A percentile compares a stretch with the other conserved stretches of the same genome.
Evolutionary conservation across 1,140 invertebrate genomes (phyloP).

Genomic region (Metaphire vulgaris): DNA sequence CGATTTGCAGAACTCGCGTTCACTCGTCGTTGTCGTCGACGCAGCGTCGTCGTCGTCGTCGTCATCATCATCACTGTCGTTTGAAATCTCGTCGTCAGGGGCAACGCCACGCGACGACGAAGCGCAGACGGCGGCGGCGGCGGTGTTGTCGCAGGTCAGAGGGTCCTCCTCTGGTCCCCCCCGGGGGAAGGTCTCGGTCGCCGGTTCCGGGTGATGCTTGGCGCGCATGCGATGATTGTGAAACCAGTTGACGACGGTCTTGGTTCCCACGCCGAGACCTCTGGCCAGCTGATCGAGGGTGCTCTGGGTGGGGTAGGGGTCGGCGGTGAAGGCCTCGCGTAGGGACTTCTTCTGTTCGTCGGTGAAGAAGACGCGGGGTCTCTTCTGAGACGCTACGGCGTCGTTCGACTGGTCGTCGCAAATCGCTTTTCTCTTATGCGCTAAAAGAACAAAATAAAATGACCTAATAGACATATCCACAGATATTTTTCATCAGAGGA

Average conservation of each 20-base stretch:
- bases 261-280: constrained; percentile 83
- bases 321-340: constrained; percentile 81
- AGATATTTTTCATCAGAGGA: too few species aligned
- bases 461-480: too few species aligned
- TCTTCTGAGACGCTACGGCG: constrained; percentile 22
- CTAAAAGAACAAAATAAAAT: too few species aligned
- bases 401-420: constrained; percentile 6
- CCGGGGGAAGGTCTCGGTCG: too few species aligned
- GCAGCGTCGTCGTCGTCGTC: background rate
- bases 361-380: constrained; percentile 78
- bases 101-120: too few species aligned
- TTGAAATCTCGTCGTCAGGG: too few species aligned
- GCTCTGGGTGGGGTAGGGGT: constrained; percentile 89
- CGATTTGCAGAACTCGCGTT: too few species aligned
- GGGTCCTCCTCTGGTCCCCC: too few species aligned
- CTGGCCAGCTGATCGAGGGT: constrained; percentile 90
- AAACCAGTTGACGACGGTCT: constrained; percentile 96
- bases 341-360: constrained; percentile 97
- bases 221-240: constrained; percentile 97
- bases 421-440: constrained; percentile 61
- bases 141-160: too few species aligned
- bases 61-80: too few species aligned
- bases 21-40: background rate
- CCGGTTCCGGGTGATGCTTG: too few species aligned
- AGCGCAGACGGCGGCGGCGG: too few species aligned